These are phyloP conservation scores for Ataeniobius toweri DNA, from an alignment of 2,797 vertebrate species.

Conservation along the genomic window DNA sequence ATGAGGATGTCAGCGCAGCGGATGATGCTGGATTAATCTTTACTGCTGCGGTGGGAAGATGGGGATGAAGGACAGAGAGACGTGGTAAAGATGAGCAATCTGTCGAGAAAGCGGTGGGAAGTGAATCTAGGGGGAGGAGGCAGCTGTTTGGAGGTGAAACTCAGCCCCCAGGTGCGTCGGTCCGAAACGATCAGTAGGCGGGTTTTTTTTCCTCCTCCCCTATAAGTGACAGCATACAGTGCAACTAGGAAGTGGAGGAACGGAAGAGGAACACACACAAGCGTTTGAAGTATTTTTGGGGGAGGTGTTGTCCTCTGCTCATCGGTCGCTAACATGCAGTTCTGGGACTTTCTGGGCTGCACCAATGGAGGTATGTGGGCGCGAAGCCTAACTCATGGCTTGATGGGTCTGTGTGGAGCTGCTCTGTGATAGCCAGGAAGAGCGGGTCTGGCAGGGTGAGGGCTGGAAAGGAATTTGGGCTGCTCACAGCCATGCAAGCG, in stretches of 20 bases:
- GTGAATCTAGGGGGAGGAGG: conserved; percentile 27
- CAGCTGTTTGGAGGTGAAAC: conserved; percentile 61
- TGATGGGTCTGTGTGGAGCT: conserved; percentile 27
- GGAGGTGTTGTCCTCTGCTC: conserved; percentile 51
- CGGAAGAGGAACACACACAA: conserved; percentile 40
- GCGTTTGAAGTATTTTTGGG: conserved; percentile 24
- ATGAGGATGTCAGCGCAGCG: conserved; percentile 32
- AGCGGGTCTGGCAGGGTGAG: conserved; percentile 63
- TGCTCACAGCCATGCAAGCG: conserved; percentile 63
- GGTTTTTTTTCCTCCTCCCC: conserved; percentile 54
- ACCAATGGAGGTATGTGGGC: conserved; percentile 78
- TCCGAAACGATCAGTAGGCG: conserved; percentile 67
- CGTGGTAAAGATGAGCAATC: conserved; percentile 7
- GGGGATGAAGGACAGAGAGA: conserved; percentile 20
- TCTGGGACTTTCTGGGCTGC: conserved; percentile 84
- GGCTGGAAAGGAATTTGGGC: conserved; percentile 75
- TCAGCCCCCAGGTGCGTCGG: conserved; percentile 75
- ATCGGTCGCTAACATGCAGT: conserved; percentile 78
- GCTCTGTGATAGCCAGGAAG: conserved; percentile 55
- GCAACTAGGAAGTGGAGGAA: conserved; percentile 73
- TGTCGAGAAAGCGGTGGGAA: conserved; percentile 5
- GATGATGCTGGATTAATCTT: conserved; percentile 38
- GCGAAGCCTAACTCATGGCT: conserved; percentile 32
- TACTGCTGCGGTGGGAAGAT: conserved; percentile 30
- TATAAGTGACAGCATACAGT: conserved; percentile 71